Base-by-base conservation (phyloP, 2,888 invertebrate genomes). In the Cyrtodaria siliqua region DNA sequence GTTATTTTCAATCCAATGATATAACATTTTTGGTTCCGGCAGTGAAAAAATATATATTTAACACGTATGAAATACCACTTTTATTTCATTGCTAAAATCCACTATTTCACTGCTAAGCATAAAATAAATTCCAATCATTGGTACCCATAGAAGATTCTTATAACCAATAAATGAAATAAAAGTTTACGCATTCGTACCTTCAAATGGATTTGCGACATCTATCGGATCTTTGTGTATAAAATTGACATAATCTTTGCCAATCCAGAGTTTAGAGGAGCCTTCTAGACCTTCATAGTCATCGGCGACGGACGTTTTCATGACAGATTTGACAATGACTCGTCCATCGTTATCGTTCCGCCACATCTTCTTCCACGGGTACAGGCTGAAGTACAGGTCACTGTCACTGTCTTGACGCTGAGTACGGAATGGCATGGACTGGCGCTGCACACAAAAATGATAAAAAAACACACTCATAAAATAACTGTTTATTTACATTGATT, bases 231-330 rank as follows among this genome's bases (percentile, higher is more conserved):
- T 98, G 75, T 97, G 96, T 80, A 99, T 98, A 92, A 98, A 98
- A 94, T 99, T 99, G 0, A 96, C 96, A 90, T 99, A 99, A 92
- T 99, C 98, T 93, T 99, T 99, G 71, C 98, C 98, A 56, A 97
- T 95, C 98, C 98, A 99, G 62, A 97, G 94, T 90, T 98, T 98
- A 0, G 96, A 95, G 62, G 96, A 96, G 0, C 96, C 96, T 86
- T 95, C 76, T 4, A 90, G 95, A 6, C 91, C 92, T 73, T 74
- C 67, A 8, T 42, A 6, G 18, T 67, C 67, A 33, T 87, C 72
- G n/a, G 62, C 70, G 1, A 57, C 68, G 26, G 69, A 63, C n/a
- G 70, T 66, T 40, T 73, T 76, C 80, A 80, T 80, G 18, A 80
- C 61, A 26, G 80, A 80, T 26, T 72, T 80, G n/a, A 80, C 63